phyloP scores from a whole-genome alignment of 1,140 invertebrate species.

The Asbolus verrucosus region DNA sequence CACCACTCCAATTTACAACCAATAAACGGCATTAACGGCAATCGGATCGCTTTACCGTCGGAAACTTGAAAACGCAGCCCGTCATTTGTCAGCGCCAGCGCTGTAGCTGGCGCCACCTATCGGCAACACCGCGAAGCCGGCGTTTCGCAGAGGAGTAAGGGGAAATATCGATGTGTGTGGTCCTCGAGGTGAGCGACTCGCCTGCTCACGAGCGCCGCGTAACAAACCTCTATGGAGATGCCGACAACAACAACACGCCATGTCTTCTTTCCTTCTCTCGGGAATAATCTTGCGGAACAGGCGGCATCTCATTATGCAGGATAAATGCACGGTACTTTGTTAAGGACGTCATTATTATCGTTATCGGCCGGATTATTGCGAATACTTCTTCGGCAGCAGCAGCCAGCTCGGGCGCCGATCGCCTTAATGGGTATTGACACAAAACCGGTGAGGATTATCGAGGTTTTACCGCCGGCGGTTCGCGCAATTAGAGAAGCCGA shows the following conservation, averaged over 20 bases:
- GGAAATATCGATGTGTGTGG: constrained; percentile 56
- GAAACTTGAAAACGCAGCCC: background rate
- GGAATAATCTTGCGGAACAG: constrained; percentile 42
- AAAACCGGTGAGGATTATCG: constrained; percentile 18
- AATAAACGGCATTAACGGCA: too few relatives aligned
- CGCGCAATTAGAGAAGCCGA: too few relatives aligned
- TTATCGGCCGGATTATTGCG: constrained; percentile 20
- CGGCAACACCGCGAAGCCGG: background rate
- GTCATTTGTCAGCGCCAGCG: background rate
- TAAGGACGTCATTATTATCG: constrained; percentile 35
- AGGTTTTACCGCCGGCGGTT: constrained; percentile 12
- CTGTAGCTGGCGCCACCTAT: constrained; percentile 47
- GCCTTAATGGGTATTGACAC: constrained; percentile 27
- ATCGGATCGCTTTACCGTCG: constrained; percentile 17
- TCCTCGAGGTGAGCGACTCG: constrained; percentile 57
- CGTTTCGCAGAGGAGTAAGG: constrained; percentile 26
- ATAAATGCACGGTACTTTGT: constrained; percentile 30
- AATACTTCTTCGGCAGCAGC: constrained; percentile 9
- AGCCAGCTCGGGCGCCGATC: constrained; percentile 1
- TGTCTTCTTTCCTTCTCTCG: constrained; percentile 31
- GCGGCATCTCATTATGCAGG: constrained; percentile 44
- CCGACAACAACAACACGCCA: constrained; percentile 36
- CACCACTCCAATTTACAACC: too few relatives aligned
- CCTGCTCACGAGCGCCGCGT: constrained; percentile 55
- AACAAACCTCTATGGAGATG: constrained; percentile 52